Percentiles rank a stretch among this genome's conserved stretches.
These are phyloP conservation scores for Maconellicoccus hirsutus DNA, from an alignment of 1,140 invertebrate species.

Conservation along the genomic window DNA sequence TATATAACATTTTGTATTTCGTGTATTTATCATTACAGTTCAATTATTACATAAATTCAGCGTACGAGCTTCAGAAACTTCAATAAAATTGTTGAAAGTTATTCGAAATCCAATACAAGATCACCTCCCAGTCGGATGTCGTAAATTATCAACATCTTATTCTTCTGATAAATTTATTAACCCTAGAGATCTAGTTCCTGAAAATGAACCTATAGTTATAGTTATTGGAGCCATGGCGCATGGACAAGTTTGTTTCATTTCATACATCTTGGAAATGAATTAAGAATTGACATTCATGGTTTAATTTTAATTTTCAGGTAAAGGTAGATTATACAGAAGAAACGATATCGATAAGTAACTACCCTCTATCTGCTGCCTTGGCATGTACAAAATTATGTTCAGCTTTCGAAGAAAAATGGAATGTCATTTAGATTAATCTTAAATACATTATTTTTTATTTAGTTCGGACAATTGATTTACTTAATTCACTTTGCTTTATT, in stretches of 20 bases:
- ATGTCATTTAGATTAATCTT: constrained; percentile 47
- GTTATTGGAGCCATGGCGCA: constrained; percentile 96
- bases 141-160: constrained; percentile 84
- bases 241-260: constrained; percentile 55
- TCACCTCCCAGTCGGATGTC: constrained; percentile 90
- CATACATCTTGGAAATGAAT: not conserved
- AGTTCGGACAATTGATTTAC: too few species aligned
- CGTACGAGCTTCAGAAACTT: constrained; percentile 76
- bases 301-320: constrained; percentile 41
- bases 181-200: constrained; percentile 67
- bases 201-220: constrained; percentile 71
- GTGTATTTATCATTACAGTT: constrained; percentile 51
- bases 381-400: constrained; percentile 93
- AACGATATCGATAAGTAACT: constrained; percentile 83
- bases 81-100: constrained; percentile 87
- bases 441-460: too few species aligned
- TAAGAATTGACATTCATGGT: not conserved
- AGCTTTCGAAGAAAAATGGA: constrained; percentile 95
- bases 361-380: constrained; percentile 89
- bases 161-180: constrained; percentile 64
- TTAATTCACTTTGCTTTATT: too few species aligned
- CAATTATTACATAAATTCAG: constrained; percentile 91
- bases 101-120: constrained; percentile 94
- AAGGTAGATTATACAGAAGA: constrained; percentile 85
- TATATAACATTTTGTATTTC: not conserved